Evolutionary conservation across 2,797 vertebrate genomes (phyloP).

Genomic region (Leptatherina wallacei): DNA sequence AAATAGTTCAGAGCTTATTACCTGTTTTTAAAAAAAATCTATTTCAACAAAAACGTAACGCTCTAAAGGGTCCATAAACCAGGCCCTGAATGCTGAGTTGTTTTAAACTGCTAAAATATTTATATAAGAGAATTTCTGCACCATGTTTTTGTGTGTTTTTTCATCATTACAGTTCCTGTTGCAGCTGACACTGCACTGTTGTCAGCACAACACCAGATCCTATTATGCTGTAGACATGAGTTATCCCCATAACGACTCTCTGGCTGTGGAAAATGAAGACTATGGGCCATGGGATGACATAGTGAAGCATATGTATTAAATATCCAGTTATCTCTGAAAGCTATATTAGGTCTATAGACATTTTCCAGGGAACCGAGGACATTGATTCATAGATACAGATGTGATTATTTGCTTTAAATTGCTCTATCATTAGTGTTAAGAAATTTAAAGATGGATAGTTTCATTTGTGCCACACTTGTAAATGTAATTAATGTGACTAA

Average conservation of each 20-base stretch:
- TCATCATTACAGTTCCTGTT: slow-evolving; percentile 40
- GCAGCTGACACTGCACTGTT: slow-evolving; percentile 46
- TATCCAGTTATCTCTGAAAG: not conserved
- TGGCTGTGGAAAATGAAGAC: slow-evolving; percentile 18
- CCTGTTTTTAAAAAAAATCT: not conserved
- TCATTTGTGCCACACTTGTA: not conserved
- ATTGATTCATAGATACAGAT: not conserved
- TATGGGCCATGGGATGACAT: slow-evolving; percentile 5
- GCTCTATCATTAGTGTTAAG: not conserved
- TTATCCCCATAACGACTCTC: slow-evolving; percentile 29
- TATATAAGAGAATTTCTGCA: slow-evolving; percentile 20
- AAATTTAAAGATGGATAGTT: not conserved
- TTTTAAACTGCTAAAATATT: slow-evolving; percentile 40
- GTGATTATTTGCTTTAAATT: too few relatives aligned
- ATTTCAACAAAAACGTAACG: not conserved
- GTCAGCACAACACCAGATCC: slow-evolving; percentile 54
- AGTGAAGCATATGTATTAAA: slow-evolving; percentile 24
- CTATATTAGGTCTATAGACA: not conserved
- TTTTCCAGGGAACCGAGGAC: not conserved
- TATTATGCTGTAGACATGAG: slow-evolving; percentile 51
- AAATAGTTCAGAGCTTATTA: not conserved
- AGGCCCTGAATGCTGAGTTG: slow-evolving; percentile 15
- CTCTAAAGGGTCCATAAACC: not conserved
- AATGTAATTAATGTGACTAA: not conserved
- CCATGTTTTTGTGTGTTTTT: slow-evolving; percentile 15